phyloP scores from a whole-genome alignment of 2,797 vertebrate genomes.

The Danio aesculapii region DNA sequence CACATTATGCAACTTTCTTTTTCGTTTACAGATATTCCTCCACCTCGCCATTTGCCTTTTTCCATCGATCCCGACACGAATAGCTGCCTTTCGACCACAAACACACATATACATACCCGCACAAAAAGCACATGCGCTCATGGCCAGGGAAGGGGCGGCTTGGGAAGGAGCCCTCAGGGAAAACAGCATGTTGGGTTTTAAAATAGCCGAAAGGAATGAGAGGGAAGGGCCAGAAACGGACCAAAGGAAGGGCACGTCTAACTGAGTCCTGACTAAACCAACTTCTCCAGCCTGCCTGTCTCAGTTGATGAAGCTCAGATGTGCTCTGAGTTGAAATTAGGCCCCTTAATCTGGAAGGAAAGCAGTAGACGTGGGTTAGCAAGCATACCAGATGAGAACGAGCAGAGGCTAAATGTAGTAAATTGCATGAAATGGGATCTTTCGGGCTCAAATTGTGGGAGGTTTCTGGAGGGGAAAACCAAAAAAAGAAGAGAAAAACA shows the following conservation, averaged over 20 bases:
- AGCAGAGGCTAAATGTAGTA: conserved; percentile 56
- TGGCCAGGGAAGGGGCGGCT: conserved; percentile 45
- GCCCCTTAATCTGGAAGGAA: conserved; percentile 49
- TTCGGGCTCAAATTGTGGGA: conserved; percentile 41
- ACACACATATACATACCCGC: conserved; percentile 53
- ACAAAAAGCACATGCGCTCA: conserved; percentile 35
- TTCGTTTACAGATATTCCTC: conserved; percentile 66
- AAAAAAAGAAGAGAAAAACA: background rate
- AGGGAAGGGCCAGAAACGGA: conserved; percentile 53
- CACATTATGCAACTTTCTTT: conserved; percentile 91
- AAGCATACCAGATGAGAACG: conserved; percentile 47
- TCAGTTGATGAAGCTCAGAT: conserved; percentile 57
- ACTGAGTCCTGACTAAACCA: conserved; percentile 54
- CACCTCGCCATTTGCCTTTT: conserved; percentile 66
- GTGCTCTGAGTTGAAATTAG: conserved; percentile 49
- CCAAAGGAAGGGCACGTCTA: conserved; percentile 52
- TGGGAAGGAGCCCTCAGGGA: conserved; percentile 51
- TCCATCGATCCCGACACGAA: conserved; percentile 53
- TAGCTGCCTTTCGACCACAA: conserved; percentile 70
- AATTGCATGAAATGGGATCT: conserved; percentile 44
- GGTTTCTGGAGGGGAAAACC: conserved; percentile 4
- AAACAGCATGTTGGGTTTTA: conserved; percentile 62
- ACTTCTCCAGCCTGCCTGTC: conserved; percentile 59
- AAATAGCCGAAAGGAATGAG: conserved; percentile 64
- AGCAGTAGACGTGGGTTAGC: conserved; percentile 46